Base-by-base conservation (phyloP, 2,113 vertebrate species). In the Probosciger aterrimus region DNA sequence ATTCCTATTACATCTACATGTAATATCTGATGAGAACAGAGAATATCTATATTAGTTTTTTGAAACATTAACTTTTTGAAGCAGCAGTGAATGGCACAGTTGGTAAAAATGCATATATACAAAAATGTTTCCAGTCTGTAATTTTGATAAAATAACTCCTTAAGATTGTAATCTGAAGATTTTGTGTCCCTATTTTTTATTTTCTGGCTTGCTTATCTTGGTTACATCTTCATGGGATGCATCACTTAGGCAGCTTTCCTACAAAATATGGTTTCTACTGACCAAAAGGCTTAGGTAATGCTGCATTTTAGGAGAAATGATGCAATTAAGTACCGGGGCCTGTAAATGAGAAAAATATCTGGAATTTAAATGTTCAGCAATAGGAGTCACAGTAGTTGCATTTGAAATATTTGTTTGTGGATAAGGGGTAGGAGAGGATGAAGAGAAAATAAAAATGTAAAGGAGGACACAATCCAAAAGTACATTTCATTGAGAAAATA, bases 241-340 rank as follows among this genome's bases (percentile, higher is more conserved):
- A 8, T 14, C 15, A 27, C 11, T 19, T n/a, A 47, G 6, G 11
- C 15, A 57, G 4, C 50, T 67, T 6, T 67, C 13, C 18, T 65
- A 28, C 6, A n/a, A 6, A 8, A 11, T 0, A 3, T 14, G 9
- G 2, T 11, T 71, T 53, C 27, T 20, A 44, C 31, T 53, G 15
- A 27, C 18, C 14, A 41, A 92, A 1, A 64, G 2, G 9, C 22
- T 52, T 59, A 64, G 9, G 14, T 41, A 39, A 18, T 30, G 14
- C 4, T 57, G 24, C 28, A 53, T 81, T 71, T 79, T 70, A 68
- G 17, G 17, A 65, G 24, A 71, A 71, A 44, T 20, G 1, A 19
- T 1, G 0, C 15, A 39, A 5, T 19, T 19, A 57, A 4, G 7
- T 15, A 82, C 15, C 4, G 6, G 18, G 5, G 5, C 37, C 37